Evolutionary conservation across 2,797 vertebrate species (phyloP).

Genomic region (Malacoraja senta): DNA sequence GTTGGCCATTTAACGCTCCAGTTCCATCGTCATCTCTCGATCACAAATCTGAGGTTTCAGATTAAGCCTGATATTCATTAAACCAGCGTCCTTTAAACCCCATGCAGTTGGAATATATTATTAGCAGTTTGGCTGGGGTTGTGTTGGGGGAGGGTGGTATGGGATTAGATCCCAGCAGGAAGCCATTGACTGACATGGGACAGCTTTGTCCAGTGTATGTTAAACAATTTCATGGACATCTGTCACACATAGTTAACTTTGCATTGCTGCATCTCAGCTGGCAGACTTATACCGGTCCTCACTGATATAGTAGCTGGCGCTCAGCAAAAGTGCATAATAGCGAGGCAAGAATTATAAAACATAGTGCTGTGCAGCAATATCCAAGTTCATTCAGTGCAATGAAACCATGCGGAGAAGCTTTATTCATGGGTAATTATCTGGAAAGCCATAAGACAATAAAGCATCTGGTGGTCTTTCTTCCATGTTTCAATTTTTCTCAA

Average conservation of each 20-base stretch:
- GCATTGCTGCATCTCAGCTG: slow-evolving; percentile 75
- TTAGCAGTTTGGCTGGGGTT: not conserved
- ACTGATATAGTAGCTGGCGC: slow-evolving; percentile 74
- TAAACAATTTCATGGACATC: slow-evolving; percentile 96
- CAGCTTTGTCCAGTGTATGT: slow-evolving; percentile 63
- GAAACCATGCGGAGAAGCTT: slow-evolving; percentile 81
- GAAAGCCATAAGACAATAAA: slow-evolving; percentile 97
- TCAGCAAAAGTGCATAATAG: slow-evolving; percentile 67
- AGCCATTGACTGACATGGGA: slow-evolving; percentile 46
- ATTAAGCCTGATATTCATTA: not conserved
- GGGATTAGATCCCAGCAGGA: slow-evolving; percentile 15
- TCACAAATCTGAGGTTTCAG: not conserved
- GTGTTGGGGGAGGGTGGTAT: too few relatives aligned
- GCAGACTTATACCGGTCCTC: slow-evolving; percentile 57
- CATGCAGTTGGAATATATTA: not conserved
- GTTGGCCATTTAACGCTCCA: slow-evolving; percentile 55
- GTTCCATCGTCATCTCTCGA: slow-evolving; percentile 53
- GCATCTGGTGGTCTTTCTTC: slow-evolving; percentile 97
- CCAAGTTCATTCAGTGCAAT: slow-evolving; percentile 94
- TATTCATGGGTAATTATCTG: slow-evolving; percentile 98
- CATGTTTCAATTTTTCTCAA: slow-evolving; percentile 81
- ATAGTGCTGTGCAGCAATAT: slow-evolving; percentile 78
- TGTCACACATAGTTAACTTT: slow-evolving; percentile 95
- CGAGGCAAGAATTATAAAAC: slow-evolving; percentile 77
- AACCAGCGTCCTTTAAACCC: not conserved